phyloP scores from a whole-genome alignment of 2,797 vertebrate species.

The Microchirus variegatus region DNA sequence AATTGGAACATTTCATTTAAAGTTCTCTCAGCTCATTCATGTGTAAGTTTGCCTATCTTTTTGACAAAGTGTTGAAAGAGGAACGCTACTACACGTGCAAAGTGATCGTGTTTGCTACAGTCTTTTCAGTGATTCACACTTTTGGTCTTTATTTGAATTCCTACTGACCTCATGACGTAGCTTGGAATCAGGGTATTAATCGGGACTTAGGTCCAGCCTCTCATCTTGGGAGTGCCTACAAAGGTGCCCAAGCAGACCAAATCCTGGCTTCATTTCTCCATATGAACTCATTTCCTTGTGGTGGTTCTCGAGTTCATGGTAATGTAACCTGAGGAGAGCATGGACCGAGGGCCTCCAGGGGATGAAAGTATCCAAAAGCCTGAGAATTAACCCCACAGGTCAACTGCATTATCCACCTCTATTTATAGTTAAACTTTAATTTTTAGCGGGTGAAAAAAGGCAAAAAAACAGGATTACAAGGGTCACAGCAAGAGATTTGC shows the following conservation, averaged over 20 bases:
- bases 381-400: conserved; percentile 83
- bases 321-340: conserved; percentile 81
- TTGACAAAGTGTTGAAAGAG: conserved; percentile 75
- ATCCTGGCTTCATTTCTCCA: conserved; percentile 81
- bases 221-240: conserved; percentile 73
- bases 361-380: conserved; percentile 84
- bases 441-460: conserved; percentile 78
- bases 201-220: conserved; percentile 58
- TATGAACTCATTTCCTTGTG: conserved; percentile 87
- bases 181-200: conserved; percentile 70
- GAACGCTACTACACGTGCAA: conserved; percentile 45
- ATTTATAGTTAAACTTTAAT: conserved; percentile 85
- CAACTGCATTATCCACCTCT: conserved; percentile 83
- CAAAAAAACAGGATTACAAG: conserved; percentile 78
- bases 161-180: conserved; percentile 64
- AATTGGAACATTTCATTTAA: conserved; percentile 74
- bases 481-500: conserved; percentile 80
- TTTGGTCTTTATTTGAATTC: conserved; percentile 59
- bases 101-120: conserved; percentile 21
- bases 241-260: conserved; percentile 79
- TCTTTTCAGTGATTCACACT: conserved; percentile 11
- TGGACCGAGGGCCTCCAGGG: conserved; percentile 72
- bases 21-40: conserved; percentile 44
- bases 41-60: conserved; percentile 58
- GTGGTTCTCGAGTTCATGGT: conserved; percentile 76